Evolutionary conservation across 2,113 vertebrate species (phyloP), one percentile per base, ranked within the genome.

Genomic region (Machaerirhynchus nigripectus): DNA sequence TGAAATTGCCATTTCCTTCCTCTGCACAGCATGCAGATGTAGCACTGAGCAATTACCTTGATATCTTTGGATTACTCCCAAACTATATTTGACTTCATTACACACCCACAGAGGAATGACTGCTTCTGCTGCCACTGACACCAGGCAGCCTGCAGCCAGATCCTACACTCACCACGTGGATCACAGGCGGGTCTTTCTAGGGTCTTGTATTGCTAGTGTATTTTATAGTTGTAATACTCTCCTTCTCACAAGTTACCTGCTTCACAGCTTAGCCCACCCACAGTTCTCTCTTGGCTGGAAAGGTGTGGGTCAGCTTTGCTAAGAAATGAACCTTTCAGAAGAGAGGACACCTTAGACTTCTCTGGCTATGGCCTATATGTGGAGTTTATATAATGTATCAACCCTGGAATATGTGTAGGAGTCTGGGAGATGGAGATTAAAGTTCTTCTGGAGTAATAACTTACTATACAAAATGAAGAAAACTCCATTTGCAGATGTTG

Each of bases 51-150:
- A 84, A 89, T 93, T 94, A 91, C 61, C 19, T 30, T 63, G 84
- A 9, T 95, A 71, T 84, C 81, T 84, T 68, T 89, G 87, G 81
- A 70, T 87, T 91, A 78, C n/a, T 91, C 84, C 77, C 84, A 82
- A 82, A 89, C 28, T 52, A 9, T 52, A 71, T 59, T 84, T 91
- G 52, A 87, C 53, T 86, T 87, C 1, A 4, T n/a, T 87, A 77
- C 65, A 82, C 80, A 77, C 79, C 80, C 86, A 76, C 73, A 39
- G 73, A 74, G 64, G 63, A 92, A 67, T 15, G 63, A 64, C 40
- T 88, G 53, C 79, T 76, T 35, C 69, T 75, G 71, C 44, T 82
- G 63, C 52, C 69, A 55, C 64, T 35, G 44, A 18, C 50, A 63
- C 22, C 33, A 68, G 65, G 65, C 44, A 59, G 17, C 4, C 18